Base-by-base conservation (phyloP, 2,888 invertebrate species). In the Aricia artaxerxes region DNA sequence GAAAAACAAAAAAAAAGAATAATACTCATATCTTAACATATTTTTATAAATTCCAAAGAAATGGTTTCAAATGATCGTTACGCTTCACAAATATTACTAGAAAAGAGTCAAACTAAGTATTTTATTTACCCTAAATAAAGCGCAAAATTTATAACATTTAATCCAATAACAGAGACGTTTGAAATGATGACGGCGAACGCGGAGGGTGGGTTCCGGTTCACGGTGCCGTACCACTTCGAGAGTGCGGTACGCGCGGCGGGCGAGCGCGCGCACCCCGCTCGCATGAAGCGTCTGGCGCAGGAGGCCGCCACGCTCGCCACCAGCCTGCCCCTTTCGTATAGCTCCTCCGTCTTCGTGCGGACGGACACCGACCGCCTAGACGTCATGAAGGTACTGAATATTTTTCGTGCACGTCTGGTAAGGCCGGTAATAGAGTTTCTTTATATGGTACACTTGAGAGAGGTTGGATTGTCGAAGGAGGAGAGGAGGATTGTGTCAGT, bases 261-360 rank as follows among this genome's bases (percentile, higher is more conserved):
- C 80, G 98, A 98, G 87, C 96, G 98, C 79, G 97, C 97, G 81
- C 97, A 98, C 91, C 97, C 98, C 1, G 96, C 97, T 61, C 95
- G 99, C 82, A 97, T 98, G 85, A 98, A 98, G 91, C 96, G 99
- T 35, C 95, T 99, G 79, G 99, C 99, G 79, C 99, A 99, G 94
- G 99, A 99, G 93, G 97, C 98, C 73, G 98, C 98, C 82, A 99
- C 99, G 53, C 95, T 99, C 78, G 98, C 98, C 83, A 98, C 98
- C 80, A 97, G 97, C 83, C 95, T 99, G 86, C 99, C 99, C 82
- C 96, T 99, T 80, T 98, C 98, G 77, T 98, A 97, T 92, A 98
- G 98, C 90, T 98, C 98, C 89, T 98, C 98, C 83, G 99, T 99
- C 82, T 99, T 99, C 95, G 98, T 99, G 82, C 96, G 99, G 84